Conservation (phyloP, 1,140 invertebrate genomes). For the Holotrichia oblita region DNA sequence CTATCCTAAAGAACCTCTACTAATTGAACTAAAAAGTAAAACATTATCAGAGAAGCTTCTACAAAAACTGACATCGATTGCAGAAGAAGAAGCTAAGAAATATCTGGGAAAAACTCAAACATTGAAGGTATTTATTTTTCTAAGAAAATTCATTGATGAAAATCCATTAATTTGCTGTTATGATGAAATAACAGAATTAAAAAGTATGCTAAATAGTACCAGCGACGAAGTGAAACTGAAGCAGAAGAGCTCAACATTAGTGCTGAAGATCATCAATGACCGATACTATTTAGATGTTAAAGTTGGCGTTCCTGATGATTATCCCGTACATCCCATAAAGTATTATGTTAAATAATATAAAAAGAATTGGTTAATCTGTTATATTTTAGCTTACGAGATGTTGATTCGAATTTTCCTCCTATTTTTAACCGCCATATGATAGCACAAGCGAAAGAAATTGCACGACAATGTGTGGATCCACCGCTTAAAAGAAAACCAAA, state of each 20-base stretch:
- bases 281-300: conserved; percentile 70
- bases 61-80: conserved; percentile 69
- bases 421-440: conserved; percentile 70
- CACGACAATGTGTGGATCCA: conserved; percentile 75
- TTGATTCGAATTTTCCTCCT: conserved; percentile 74
- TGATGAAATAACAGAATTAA: conserved; percentile 75
- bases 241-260: conserved; percentile 73
- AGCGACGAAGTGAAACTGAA: conserved; percentile 72
- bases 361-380: conserved; percentile 31
- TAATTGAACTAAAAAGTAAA: conserved; percentile 81
- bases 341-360: conserved; percentile 57
- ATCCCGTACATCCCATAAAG: conserved; percentile 68
- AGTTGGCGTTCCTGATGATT: conserved; percentile 72
- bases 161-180: conserved; percentile 79
- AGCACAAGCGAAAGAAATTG: conserved; percentile 75
- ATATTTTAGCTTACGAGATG: conserved; percentile 65
- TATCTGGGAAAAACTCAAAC: conserved; percentile 70
- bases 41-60: conserved; percentile 73
- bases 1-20: conserved; percentile 68
- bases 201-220: conserved; percentile 62
- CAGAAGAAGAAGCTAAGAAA: conserved; percentile 74
- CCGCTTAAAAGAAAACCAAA: conserved; percentile 67
- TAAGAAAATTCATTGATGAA: conserved; percentile 74
- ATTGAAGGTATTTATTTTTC: conserved; percentile 67
- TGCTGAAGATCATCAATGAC: conserved; percentile 68